phyloP scores from a whole-genome alignment of 2,113 vertebrate species.

The Patagioenas fasciata region DNA sequence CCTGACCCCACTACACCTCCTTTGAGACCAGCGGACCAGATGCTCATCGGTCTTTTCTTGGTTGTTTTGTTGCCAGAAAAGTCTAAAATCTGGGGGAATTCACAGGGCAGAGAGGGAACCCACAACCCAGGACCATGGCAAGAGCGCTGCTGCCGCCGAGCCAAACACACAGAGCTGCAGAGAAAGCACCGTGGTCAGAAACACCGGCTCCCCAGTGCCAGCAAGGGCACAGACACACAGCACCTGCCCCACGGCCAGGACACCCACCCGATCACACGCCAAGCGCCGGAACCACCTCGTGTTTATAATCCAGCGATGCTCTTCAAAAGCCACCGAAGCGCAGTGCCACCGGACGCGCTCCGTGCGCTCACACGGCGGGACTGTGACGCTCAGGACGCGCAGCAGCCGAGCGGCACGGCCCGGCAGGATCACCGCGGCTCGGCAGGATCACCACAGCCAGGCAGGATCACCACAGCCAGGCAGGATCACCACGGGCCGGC shows the following conservation, averaged over 20 bases:
- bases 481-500: too few relatives aligned
- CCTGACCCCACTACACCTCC: background rate
- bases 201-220: background rate
- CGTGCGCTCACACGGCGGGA: rapidly evolving
- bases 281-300: too few relatives aligned
- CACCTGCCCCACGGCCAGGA: background rate
- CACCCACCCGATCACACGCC: rapidly evolving
- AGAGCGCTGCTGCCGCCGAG: background rate
- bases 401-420: rapidly evolving
- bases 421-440: background rate
- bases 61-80: background rate
- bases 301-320: background rate
- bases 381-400: rapidly evolving
- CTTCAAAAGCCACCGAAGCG: background rate
- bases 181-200: rapidly evolving
- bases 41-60: rapidly evolving
- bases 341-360: rapidly evolving
- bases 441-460: too few relatives aligned
- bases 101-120: background rate
- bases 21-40: background rate
- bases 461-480: too few relatives aligned
- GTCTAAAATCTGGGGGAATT: background rate
- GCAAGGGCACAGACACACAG: background rate
- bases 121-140: rapidly evolving
- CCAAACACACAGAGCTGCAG: rapidly evolving